A percentile compares a stretch with the other conserved stretches of the same genome.
These are phyloP conservation scores for Blera fallax DNA, from an alignment of 2,888 invertebrate genomes.

Conservation along the genomic window DNA sequence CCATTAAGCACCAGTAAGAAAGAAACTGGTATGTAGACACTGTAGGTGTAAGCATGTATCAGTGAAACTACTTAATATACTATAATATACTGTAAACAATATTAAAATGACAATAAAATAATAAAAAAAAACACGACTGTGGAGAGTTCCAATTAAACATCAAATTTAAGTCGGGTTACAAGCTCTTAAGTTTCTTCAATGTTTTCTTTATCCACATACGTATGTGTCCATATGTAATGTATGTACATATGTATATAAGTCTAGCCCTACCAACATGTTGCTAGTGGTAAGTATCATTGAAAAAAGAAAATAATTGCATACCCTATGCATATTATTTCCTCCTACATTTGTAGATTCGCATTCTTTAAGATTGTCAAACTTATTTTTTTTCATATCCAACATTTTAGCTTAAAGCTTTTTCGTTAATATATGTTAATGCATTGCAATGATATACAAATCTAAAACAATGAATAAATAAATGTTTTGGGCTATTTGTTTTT, in stretches of 20 bases:
- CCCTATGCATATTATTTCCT: neutral
- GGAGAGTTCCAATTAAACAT: neutral
- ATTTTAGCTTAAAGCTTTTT: neutral
- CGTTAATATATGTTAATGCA: too few species aligned
- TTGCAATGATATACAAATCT: too few species aligned
- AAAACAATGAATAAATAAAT: too few species aligned
- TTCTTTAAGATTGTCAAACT: too few species aligned
- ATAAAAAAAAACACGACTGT: neutral
- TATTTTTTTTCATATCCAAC: neutral
- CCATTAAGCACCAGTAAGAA: neutral
- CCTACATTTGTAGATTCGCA: neutral
- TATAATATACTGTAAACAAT: neutral
- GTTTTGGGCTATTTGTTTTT: too few species aligned
- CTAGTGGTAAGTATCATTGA: neutral
- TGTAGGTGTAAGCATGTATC: neutral
- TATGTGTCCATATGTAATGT: neutral
- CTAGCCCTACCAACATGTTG: neutral
- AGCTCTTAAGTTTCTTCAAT: neutral
- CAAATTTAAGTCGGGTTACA: neutral
- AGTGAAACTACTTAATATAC: neutral
- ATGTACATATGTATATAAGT: neutral
- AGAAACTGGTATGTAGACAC: neutral
- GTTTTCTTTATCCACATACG: neutral
- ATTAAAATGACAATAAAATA: slow-evolving; percentile 42
- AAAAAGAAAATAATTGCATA: neutral